Evolutionary conservation across 1,140 invertebrate genomes (phyloP).

Genomic region (Zaprionus inermis): DNA sequence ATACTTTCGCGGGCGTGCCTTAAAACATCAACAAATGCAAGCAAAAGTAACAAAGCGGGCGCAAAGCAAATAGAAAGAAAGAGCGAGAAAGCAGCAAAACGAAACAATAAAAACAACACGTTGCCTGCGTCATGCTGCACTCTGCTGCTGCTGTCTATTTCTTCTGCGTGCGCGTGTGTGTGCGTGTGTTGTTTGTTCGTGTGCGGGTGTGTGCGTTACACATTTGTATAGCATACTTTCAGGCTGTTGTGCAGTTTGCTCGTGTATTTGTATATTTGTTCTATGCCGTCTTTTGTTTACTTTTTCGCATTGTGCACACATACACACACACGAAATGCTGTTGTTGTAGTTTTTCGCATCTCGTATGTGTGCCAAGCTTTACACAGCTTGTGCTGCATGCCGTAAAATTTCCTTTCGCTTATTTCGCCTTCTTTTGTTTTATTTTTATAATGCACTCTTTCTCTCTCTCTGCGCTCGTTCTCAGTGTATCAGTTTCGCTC

Average conservation of each 20-base stretch:
- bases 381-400: conserved; percentile 65
- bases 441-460: background rate
- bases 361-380: conserved; percentile 68
- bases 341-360: conserved; percentile 1
- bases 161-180: background rate
- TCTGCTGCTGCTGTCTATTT: background rate
- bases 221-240: conserved; percentile 72
- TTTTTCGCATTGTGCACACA: conserved; percentile 61
- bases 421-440: conserved; percentile 19
- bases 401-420: conserved; percentile 44
- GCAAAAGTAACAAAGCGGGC: conserved; percentile 40
- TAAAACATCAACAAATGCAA: conserved; percentile 50
- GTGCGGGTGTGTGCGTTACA: conserved; percentile 40
- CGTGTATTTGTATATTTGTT: conserved; percentile 52
- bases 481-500: background rate
- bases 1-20: conserved; percentile 35
- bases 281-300: conserved; percentile 67
- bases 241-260: conserved; percentile 44
- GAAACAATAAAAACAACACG: conserved; percentile 10
- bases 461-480: background rate
- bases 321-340: conserved; percentile 25
- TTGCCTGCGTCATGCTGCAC: background rate
- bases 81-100: conserved; percentile 23
- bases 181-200: conserved; percentile 3
- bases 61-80: conserved; percentile 35